Conservation (phyloP, 2,888 invertebrate genomes). For the Smittia sp. region DNA sequence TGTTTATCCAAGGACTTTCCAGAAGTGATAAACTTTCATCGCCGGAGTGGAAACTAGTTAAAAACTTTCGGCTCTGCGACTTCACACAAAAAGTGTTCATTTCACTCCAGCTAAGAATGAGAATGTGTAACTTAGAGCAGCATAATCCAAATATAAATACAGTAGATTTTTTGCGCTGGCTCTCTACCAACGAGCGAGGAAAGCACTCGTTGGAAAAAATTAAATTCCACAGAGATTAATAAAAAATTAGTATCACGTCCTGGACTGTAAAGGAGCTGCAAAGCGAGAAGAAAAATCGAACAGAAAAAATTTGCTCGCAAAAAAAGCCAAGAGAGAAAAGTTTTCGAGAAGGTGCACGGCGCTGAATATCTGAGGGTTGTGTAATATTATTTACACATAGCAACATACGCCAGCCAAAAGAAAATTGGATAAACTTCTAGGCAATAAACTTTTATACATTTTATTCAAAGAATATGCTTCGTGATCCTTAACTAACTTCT, state of each 20-base stretch:
- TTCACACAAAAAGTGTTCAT: not conserved
- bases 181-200: no score
- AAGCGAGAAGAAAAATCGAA: not conserved
- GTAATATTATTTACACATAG: constrained; percentile 15
- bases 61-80: not conserved
- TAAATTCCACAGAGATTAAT: constrained; percentile 39
- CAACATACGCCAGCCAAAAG: not conserved
- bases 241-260: constrained; percentile 41
- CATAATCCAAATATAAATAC: not conserved
- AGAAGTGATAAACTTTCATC: not conserved
- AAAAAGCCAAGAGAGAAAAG: not conserved
- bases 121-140: not conserved
- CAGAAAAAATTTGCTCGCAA: not conserved
- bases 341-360: constrained; percentile 5
- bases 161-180: not conserved
- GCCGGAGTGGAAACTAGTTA: constrained; percentile 13
- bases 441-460: constrained; percentile 36
- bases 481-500: constrained; percentile 37
- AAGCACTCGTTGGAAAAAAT: constrained; percentile 4
- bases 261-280: constrained; percentile 17
- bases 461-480: constrained; percentile 27
- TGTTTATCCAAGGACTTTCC: no score
- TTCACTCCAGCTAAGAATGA: not conserved
- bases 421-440: constrained; percentile 27
- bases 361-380: not conserved